These are phyloP conservation scores for Eutolmus rufibarbis DNA, from an alignment of 2,888 invertebrate species.

Conservation along the genomic window DNA sequence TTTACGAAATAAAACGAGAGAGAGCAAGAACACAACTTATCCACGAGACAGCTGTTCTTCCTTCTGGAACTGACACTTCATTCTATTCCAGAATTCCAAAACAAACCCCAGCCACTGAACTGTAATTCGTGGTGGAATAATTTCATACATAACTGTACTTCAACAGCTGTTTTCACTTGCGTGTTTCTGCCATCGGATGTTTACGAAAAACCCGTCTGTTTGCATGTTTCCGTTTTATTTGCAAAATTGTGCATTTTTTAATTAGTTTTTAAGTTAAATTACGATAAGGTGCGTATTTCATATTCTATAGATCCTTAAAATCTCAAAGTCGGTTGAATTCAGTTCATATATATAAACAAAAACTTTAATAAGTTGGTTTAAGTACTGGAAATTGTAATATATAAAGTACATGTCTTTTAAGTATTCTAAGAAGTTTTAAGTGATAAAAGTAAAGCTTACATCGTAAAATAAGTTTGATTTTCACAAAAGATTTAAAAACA, in stretches of 20 bases:
- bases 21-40: background rate
- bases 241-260: background rate
- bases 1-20: background rate
- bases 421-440: no score
- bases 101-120: background rate
- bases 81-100: background rate
- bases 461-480: no score
- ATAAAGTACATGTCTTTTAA: no score
- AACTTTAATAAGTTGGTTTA: no score
- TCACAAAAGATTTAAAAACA: no score
- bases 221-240: background rate
- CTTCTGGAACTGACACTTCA: background rate
- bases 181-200: background rate
- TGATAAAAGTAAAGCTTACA: no score
- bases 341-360: no score
- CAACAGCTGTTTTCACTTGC: background rate
- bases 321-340: no score
- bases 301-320: no score
- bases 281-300: no score
- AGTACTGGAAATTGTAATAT: no score
- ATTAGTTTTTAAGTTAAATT: no score
- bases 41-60: background rate
- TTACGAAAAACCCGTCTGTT: background rate
- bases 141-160: background rate
- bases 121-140: background rate